These are phyloP conservation scores for Hippopotamus amphibius DNA, from an alignment of 2,113 vertebrate genomes.

Conservation along the genomic window DNA sequence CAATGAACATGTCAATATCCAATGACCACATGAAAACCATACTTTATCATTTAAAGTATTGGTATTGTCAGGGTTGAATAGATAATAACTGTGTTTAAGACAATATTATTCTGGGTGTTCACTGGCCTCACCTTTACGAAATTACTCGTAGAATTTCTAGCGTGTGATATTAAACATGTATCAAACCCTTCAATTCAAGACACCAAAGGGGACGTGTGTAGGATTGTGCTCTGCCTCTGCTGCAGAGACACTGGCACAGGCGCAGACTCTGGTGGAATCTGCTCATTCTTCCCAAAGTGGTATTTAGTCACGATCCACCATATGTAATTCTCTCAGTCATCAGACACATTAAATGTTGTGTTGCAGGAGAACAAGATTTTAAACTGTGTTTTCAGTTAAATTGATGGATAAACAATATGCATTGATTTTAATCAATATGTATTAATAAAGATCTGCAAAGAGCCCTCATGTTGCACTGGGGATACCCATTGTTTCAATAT, in stretches of 20 bases:
- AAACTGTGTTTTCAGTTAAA: slow-evolving; percentile 23
- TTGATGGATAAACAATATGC: neutral
- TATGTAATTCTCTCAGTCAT: neutral
- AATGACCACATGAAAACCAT: neutral
- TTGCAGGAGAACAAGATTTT: neutral
- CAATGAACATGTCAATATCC: neutral
- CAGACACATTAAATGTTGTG: neutral
- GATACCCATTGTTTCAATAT: neutral
- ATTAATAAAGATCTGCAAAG: neutral
- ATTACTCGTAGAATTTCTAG: neutral
- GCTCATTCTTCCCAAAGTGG: neutral
- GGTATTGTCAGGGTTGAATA: neutral
- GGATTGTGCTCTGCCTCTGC: neutral
- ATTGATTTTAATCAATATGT: neutral
- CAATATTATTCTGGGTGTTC: neutral
- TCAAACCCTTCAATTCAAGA: neutral
- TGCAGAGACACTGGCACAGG: neutral
- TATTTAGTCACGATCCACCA: neutral
- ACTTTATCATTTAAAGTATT: neutral
- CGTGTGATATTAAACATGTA: neutral
- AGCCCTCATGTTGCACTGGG: neutral
- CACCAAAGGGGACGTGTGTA: neutral
- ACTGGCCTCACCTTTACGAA: neutral
- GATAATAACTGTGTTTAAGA: neutral
- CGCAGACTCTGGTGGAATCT: neutral